A percentile compares a stretch with the other conserved stretches of the same genome.
Conservation (phyloP, 2,113 vertebrate genomes). For the Gambusia holbrooki region DNA sequence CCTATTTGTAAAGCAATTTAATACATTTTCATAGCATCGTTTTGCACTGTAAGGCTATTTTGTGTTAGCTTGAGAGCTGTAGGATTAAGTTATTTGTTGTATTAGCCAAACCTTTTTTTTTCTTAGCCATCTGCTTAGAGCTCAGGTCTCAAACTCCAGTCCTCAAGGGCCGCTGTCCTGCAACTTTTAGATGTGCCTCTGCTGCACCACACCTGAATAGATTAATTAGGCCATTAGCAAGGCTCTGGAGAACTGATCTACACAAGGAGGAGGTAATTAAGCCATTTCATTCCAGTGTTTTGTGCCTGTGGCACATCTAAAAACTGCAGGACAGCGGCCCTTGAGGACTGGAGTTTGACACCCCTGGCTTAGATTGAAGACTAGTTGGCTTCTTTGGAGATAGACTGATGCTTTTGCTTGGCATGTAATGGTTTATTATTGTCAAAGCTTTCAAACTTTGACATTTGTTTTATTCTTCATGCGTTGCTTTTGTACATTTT, state of each 20-base stretch:
- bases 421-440: conserved; percentile 68
- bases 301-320: no score
- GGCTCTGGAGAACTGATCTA: no score
- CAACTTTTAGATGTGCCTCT: no score
- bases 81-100: not conserved
- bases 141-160: no score
- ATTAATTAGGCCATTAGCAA: no score
- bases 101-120: not conserved
- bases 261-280: no score
- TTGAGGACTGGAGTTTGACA: no score
- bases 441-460: conserved; percentile 74
- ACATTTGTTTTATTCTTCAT: conserved; percentile 59
- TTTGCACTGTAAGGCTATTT: not conserved
- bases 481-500: conserved; percentile 53
- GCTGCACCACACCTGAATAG: no score
- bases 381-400: conserved; percentile 49
- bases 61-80: not conserved
- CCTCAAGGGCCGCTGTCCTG: no score
- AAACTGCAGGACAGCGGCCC: no score
- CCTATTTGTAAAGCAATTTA: no score
- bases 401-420: conserved; percentile 53
- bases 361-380: not conserved
- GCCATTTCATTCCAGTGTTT: no score
- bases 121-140: not conserved
- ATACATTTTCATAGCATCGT: not conserved